A percentile compares a stretch with the other conserved stretches of the same genome.
Conservation (phyloP, 2,113 vertebrate species). For the Sigmodon hispidus region DNA sequence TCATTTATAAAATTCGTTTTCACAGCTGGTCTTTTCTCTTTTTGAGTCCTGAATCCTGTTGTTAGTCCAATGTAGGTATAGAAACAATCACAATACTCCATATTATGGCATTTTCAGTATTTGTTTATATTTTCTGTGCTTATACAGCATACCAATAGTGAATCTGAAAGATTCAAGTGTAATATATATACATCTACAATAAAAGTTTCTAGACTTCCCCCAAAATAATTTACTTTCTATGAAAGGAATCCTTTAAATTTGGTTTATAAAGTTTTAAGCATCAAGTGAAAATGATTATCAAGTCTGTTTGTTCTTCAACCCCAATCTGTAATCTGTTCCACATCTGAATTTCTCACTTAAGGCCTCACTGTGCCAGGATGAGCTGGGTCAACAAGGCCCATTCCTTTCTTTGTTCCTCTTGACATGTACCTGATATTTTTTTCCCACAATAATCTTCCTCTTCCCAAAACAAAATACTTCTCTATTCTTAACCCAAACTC, state of each 20-base stretch:
- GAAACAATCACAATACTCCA: not conserved
- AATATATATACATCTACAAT: not conserved
- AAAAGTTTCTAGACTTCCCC: not conserved
- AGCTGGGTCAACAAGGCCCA: not conserved
- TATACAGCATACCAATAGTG: not conserved
- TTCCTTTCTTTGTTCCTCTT: constrained; percentile 44
- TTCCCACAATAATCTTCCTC: not conserved
- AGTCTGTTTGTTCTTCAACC: not conserved
- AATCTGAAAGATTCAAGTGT: not conserved
- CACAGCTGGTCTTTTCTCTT: not conserved
- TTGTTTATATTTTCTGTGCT: not conserved
- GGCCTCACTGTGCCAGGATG: not conserved
- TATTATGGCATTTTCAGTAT: not conserved
- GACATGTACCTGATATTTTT: not conserved
- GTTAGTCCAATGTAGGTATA: not conserved
- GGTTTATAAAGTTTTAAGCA: constrained; percentile 42
- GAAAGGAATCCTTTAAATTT: constrained; percentile 8
- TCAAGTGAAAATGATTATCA: constrained; percentile 42
- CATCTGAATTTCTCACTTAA: constrained; percentile 5
- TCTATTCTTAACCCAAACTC: not conserved
- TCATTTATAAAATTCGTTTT: constrained; percentile 27
- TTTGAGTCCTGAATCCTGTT: constrained; percentile 9
- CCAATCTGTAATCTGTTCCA: not conserved
- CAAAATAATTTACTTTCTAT: not conserved
- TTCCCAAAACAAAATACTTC: constrained; percentile 24